Conservation (phyloP, 2,888 invertebrate genomes). For the Volucella zonaria region DNA sequence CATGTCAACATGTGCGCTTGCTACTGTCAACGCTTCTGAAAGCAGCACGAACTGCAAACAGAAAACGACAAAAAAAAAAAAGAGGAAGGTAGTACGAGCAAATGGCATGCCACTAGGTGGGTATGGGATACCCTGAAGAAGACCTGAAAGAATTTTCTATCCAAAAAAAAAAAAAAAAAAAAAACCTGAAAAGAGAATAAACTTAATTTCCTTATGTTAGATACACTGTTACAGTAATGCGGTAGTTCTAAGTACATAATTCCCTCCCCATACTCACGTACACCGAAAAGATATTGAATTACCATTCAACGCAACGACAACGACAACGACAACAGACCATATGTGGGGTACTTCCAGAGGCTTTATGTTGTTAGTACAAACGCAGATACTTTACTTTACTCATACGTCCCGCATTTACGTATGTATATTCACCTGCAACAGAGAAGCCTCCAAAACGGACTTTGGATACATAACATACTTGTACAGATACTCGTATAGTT, state of each 20-base stretch:
- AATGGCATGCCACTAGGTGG: conserved; percentile 8
- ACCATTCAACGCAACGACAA: conserved; percentile 43
- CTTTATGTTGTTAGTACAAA: conserved; percentile 22
- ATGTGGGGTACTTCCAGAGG: conserved; percentile 21
- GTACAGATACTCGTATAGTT: too few relatives aligned
- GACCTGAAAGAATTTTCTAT: conserved; percentile 45
- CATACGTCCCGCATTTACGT: conserved; percentile 32
- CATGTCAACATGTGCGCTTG: conserved; percentile 64
- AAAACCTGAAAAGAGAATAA: conserved; percentile 35
- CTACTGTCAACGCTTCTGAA: conserved; percentile 60
- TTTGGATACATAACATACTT: conserved; percentile 5
- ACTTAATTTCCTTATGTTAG: conserved; percentile 72
- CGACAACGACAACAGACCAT: background rate
- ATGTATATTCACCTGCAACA: conserved; percentile 48
- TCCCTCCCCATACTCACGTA: conserved; percentile 57
- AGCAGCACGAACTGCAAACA: conserved; percentile 53
- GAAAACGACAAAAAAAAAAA: conserved; percentile 6
- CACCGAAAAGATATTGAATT: conserved; percentile 68
- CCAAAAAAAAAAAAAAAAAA: conserved; percentile 23
- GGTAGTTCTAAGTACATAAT: conserved; percentile 73
- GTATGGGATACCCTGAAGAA: conserved; percentile 5
- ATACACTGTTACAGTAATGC: conserved; percentile 63
- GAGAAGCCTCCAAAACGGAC: conserved; percentile 43
- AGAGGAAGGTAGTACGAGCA: background rate
- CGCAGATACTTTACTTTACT: conserved; percentile 19